Base-by-base conservation (phyloP, 2,797 vertebrate species). In the Anguilla pacifica region DNA sequence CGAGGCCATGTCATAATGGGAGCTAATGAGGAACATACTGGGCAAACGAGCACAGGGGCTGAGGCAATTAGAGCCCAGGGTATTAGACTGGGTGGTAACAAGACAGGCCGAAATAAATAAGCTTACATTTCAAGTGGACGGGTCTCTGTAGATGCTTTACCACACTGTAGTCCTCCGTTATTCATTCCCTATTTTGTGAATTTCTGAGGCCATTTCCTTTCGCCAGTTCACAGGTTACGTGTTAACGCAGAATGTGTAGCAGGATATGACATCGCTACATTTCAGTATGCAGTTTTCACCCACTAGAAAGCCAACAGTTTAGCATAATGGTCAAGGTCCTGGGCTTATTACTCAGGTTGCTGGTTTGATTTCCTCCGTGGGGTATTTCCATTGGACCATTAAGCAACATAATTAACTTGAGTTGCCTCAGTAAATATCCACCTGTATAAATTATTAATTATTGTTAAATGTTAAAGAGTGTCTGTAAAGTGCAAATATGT, bases 331-430 rank as follows among this genome's bases (percentile, higher is more conserved):
- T 67, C n/a, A 67, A 67, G 64, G 64, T n/a, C 64, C 64, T 67
- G 19, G 64, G 0, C 59, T 61, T 25, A 61, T 61, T 67, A 10
- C 6, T 15, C 64, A 6, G 25, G 10, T 67, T 67, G 25, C 64
- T 3, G n/a, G 64, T 28, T 67, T 67, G 22, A 67, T 67, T 67
- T 67, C 64, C 64, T 67, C 64, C n/a, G 25, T 28, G 64, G 64
- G 25, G 10, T 9, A 28, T 67, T 67, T 25, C 6, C 64, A 67
- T n/a, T 67, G 22, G 25, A 28, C 25, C 64, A 67, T 28, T 67
- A 67, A 67, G 64, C 64, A 67, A 67, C n/a, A 67, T 67, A 67
- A 67, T 67, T 67, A 67, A 67, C 64, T 67, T 67, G 64, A 67
- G n/a, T 67, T 67, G 64, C 64, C 10, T 67, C 64, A n/a, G 25